Base-by-base conservation (phyloP, 2,113 vertebrate species). In the Apeltes quadracus region DNA sequence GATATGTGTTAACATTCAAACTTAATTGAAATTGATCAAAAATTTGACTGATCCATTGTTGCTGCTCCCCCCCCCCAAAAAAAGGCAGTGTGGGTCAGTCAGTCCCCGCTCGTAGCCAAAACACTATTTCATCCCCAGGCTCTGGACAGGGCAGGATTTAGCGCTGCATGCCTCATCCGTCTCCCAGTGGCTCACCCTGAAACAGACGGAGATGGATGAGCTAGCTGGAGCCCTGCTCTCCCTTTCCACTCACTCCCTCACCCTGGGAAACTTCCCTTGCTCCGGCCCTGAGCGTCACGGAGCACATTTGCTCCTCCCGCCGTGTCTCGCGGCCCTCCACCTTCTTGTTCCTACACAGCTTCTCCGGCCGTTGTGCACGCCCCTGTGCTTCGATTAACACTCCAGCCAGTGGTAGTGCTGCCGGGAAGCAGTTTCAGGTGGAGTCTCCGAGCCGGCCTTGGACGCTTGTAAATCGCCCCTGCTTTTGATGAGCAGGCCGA, bases 181-280 rank as follows among this genome's bases (percentile, higher is more conserved):
- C 83, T 90, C 81, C 66, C 76, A 64, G 66, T 76, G 69, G 79
- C 78, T 85, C 85, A 77, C 69, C 50, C 63, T 85, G 81, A 92
- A 87, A 74, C 57, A 69, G 88, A 90, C 84, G 89, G 84, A 87
- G 86, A 93, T 63, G 61, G 76, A 92, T 91, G 77, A 75, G 71
- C 58, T 69, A n/a, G 41, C 74, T 79, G 61, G 46, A 86, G 74
- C 44, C 32, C 65, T 29, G 54, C 55, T 62, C 77, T 63, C 69
- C 68, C 66, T 83, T 86, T 80, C 76, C 75, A 86, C 54, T 68
- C 73, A 53, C 69, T 44, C 69, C 79, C 51, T 87, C 72, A 85
- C 76, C 82, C 87, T 76, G 80, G 76, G 68, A 82, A 83, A 69
- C 36, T 77, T 69, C 46, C 61, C 44, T 44, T 68, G 69, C 48